Conservation (phyloP, 2,113 vertebrate genomes). For the Lutjanus erythropterus region DNA sequence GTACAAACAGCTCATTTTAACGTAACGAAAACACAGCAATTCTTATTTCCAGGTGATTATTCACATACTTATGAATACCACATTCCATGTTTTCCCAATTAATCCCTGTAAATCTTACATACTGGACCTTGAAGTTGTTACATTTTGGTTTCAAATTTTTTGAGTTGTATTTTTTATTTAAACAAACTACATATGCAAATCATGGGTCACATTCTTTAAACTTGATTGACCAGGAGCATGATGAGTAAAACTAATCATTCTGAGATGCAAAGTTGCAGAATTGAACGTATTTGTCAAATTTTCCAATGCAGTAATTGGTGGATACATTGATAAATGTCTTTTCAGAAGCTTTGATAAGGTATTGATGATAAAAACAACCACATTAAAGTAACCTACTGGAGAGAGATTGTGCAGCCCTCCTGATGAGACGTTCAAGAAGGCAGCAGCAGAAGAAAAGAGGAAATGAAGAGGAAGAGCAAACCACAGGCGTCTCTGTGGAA, state of each 20-base stretch:
- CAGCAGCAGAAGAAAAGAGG: constrained; percentile 49
- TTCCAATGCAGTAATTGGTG: background rate
- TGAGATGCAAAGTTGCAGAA: background rate
- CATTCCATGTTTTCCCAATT: no score
- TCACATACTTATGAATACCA: no score
- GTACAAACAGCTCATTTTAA: no score
- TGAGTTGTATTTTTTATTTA: background rate
- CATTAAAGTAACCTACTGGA: background rate
- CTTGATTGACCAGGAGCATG: background rate
- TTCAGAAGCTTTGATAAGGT: no score
- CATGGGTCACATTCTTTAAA: no score
- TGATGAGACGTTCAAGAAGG: constrained; percentile 26
- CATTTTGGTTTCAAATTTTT: background rate
- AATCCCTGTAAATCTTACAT: background rate
- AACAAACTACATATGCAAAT: background rate
- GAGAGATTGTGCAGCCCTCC: background rate
- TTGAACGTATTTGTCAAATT: background rate
- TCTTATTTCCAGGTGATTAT: no score
- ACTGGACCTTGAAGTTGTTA: background rate
- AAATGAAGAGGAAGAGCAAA: constrained; percentile 59
- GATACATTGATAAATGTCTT: background rate
- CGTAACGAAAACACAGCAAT: no score
- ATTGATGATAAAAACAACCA: background rate
- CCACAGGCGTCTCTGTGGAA: constrained; percentile 59
- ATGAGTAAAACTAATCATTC: background rate